Evolutionary conservation across 2,888 invertebrate species (phyloP), one percentile per base, ranked within the genome.

Genomic region (Philereme vetulata): DNA sequence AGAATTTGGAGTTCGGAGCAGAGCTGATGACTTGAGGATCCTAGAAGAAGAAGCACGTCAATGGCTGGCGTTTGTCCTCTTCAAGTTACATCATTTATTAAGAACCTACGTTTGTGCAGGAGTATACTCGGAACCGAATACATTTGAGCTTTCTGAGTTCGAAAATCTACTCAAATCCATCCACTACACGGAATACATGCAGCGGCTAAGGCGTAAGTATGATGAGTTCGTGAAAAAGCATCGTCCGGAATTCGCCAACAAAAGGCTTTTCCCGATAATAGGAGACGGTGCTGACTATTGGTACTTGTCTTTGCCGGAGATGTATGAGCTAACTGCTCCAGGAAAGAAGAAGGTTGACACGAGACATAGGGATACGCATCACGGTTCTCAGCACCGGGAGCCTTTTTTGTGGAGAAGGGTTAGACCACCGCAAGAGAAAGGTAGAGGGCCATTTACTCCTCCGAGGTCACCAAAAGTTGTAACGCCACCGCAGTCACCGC

Each of bases 221-320:
- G 80, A 85, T 33, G 88, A 90, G 68, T 92, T 89, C 60, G 90
- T 91, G n/a, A 80, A 82, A 61, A 89, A 89, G 72, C 80, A 88
- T 65, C 80, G 85, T 46, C 86, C 90, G n/a, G 70, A 72, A 59
- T 91, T 89, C 67, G 82, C 86, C 5, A 92, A 91, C 68, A 90
- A 91, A 66, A 79, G 82, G 65, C 70, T 91, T 51, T 92, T 91
- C 70, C 92, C 91, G 4, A 82, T 91, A 62, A 91, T 92, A 66
- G 92, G 92, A 9, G 85, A 90, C 62, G 90, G 91, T 5, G 72
- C 82, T 21, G 90, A 91, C 64, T 92, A 91, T 72, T 92, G 92
- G 92, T 92, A 92, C 71, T 72, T 92, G 65, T 90, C 91, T n/a
- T 70, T 92, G 46, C 75, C 89, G n/a, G 91, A 91, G 74, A 89